Evolutionary conservation across 2,888 invertebrate genomes (phyloP).

Genomic region (Sarcophaga subvicina): DNA sequence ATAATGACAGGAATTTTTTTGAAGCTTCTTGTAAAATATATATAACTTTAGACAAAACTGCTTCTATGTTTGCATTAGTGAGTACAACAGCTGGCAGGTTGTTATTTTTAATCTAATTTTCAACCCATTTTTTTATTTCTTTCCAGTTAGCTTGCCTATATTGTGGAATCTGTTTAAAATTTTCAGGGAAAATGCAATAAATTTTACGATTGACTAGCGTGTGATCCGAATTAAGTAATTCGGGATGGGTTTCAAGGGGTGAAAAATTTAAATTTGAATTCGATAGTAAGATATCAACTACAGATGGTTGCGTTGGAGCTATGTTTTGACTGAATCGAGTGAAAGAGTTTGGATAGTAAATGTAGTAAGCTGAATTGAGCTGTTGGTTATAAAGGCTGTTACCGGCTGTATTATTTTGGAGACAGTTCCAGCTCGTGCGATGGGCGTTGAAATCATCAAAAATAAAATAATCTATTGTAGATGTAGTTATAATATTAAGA

Average conservation of each 20-base stretch:
- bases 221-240: no score
- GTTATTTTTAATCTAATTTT: neutral
- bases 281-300: neutral
- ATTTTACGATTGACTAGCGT: neutral
- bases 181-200: neutral
- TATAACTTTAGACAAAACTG: no score
- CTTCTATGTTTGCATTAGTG: no score
- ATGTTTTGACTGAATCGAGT: conserved; percentile 1
- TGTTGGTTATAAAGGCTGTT: neutral
- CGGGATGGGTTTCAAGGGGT: no score
- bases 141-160: neutral
- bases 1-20: no score
- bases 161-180: neutral
- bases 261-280: neutral
- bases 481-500: conserved; percentile 6
- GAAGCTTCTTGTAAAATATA: no score
- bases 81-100: no score
- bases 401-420: no score
- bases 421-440: neutral
- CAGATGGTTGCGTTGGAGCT: neutral
- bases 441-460: no score
- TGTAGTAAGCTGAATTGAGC: neutral
- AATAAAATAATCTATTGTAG: neutral
- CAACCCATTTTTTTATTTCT: neutral
- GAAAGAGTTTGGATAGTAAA: neutral